phyloP scores from a whole-genome alignment of 2,888 invertebrate genomes.

The Parnassius orleans region DNA sequence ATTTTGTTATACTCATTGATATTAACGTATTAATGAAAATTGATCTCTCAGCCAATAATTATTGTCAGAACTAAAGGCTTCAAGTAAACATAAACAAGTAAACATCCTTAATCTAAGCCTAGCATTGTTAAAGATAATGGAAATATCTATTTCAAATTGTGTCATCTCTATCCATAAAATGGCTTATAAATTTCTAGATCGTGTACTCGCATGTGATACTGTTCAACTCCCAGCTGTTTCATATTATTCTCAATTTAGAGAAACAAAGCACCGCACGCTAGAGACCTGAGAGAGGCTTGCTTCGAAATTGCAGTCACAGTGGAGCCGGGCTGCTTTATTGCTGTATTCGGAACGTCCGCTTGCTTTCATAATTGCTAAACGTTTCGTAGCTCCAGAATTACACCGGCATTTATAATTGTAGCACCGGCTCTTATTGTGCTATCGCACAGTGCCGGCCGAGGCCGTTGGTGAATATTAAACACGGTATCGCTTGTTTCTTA shows the following conservation, averaged over 20 bases:
- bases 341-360: background rate
- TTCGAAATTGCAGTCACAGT: background rate
- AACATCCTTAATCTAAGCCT: too few relatives aligned
- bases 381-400: background rate
- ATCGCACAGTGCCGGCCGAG: background rate
- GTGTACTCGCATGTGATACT: background rate
- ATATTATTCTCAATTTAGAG: background rate
- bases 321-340: slow-evolving; percentile 5
- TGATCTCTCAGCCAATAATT: too few relatives aligned
- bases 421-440: background rate
- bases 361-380: slow-evolving; percentile 1
- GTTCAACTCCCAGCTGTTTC: background rate
- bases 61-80: too few relatives aligned
- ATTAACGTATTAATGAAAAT: too few relatives aligned
- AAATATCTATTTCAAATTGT: too few relatives aligned
- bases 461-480: background rate
- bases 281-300: background rate
- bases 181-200: too few relatives aligned
- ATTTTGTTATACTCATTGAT: too few relatives aligned
- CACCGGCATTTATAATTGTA: background rate
- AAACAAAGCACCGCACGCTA: background rate
- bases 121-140: too few relatives aligned
- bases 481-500: background rate
- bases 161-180: too few relatives aligned
- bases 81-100: too few relatives aligned